Evolutionary conservation across 2,888 invertebrate species (phyloP).

Genomic region (Stenurella melanura): DNA sequence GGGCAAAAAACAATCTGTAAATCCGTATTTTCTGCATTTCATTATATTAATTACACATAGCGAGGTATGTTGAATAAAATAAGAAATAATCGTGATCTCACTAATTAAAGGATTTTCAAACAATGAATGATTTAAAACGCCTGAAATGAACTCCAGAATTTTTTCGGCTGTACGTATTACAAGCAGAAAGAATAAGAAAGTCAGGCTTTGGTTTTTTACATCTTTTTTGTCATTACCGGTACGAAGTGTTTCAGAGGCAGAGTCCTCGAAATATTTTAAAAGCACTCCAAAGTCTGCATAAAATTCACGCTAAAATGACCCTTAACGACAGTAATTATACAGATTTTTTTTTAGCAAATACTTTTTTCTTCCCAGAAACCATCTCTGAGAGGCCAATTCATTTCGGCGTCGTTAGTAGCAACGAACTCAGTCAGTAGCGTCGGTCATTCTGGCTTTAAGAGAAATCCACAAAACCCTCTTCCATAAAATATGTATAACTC

Average conservation of each 20-base stretch:
- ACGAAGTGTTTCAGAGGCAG: slow-evolving; percentile 62
- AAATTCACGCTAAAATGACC: slow-evolving; percentile 63
- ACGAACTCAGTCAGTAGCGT: background rate
- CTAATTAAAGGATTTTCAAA: slow-evolving; percentile 37
- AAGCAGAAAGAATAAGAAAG: slow-evolving; percentile 53
- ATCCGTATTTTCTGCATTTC: slow-evolving; percentile 8
- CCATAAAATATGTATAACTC: background rate
- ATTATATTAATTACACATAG: background rate
- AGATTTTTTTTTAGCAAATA: slow-evolving; percentile 52
- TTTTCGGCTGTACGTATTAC: slow-evolving; percentile 7
- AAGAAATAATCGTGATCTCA: slow-evolving; percentile 20
- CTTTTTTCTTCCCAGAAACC: slow-evolving; percentile 49
- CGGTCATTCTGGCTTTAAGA: background rate
- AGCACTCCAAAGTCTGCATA: slow-evolving; percentile 65
- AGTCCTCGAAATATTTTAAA: slow-evolving; percentile 68
- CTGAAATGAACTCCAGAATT: slow-evolving; percentile 4
- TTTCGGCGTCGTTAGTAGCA: slow-evolving; percentile 45
- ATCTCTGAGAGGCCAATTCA: slow-evolving; percentile 51
- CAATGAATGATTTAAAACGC: slow-evolving; percentile 38
- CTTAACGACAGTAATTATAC: slow-evolving; percentile 56
- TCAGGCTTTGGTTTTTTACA: slow-evolving; percentile 57
- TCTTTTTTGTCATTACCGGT: slow-evolving; percentile 66
- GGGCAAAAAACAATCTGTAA: background rate
- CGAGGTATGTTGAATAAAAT: background rate
- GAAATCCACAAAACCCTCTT: background rate